Conservation (phyloP, 2,797 vertebrate genomes). For the Ctenopoma multispine region DNA sequence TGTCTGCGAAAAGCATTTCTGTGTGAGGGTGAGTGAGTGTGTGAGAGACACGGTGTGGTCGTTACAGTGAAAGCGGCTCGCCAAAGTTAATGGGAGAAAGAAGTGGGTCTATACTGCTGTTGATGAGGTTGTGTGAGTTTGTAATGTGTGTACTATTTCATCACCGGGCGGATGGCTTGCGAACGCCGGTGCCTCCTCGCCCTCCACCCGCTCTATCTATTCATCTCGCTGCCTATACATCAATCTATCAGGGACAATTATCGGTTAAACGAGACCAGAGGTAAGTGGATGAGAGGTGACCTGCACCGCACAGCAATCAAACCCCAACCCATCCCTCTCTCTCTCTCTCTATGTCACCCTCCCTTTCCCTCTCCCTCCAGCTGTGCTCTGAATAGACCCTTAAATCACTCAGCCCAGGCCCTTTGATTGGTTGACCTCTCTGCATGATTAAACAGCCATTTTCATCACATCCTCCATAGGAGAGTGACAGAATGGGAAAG, state of each 20-base stretch:
- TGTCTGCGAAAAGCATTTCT: constrained; percentile 26
- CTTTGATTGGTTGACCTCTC: constrained; percentile 83
- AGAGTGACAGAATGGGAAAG: constrained; percentile 66
- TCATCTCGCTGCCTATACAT: constrained; percentile 51
- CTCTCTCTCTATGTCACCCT: constrained; percentile 7
- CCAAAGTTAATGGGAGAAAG: constrained; percentile 37
- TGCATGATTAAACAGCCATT: constrained; percentile 84
- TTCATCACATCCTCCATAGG: constrained; percentile 76
- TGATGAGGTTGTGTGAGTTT: constrained; percentile 44
- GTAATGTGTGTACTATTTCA: constrained; percentile 29
- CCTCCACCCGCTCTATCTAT: constrained; percentile 37
- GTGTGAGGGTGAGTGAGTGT: constrained; percentile 2
- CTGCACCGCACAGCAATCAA: constrained; percentile 68
- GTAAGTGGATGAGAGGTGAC: constrained; percentile 71
- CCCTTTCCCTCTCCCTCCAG: constrained; percentile 58
- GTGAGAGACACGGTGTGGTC: not conserved
- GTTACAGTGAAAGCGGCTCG: constrained; percentile 16
- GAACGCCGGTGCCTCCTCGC: constrained; percentile 15
- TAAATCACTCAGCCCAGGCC: constrained; percentile 75
- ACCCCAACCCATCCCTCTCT: constrained; percentile 35
- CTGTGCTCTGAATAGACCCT: constrained; percentile 77
- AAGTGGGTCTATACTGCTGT: constrained; percentile 16
- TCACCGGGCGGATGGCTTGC: constrained; percentile 13
- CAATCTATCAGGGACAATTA: constrained; percentile 66
- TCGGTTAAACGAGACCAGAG: constrained; percentile 60